A percentile compares a stretch with the other conserved stretches of the same genome.
These are phyloP conservation scores for Dicaeum eximium DNA, from an alignment of 2,113 vertebrate species.

Conservation along the genomic window DNA sequence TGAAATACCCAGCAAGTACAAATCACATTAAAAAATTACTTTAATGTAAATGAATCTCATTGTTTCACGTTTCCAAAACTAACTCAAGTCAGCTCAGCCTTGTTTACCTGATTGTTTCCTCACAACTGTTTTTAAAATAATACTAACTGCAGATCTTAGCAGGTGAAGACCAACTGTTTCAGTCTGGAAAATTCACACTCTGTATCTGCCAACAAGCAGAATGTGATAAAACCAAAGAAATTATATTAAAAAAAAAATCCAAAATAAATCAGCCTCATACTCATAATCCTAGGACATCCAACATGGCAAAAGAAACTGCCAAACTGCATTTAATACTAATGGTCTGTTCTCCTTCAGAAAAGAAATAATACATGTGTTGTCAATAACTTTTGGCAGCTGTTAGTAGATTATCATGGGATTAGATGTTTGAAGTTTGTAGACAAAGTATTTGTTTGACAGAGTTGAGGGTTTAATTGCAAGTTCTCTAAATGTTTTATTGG, in stretches of 20 bases:
- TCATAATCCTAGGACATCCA: not conserved
- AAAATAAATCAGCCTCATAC: not conserved
- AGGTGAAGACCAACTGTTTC: not conserved
- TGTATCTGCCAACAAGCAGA: not conserved
- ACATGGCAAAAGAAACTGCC: not conserved
- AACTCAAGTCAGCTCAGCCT: not conserved
- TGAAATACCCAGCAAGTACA: not conserved
- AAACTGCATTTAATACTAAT: not conserved
- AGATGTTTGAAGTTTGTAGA: not conserved
- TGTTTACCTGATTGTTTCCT: not conserved
- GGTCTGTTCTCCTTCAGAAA: not conserved
- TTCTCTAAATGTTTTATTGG: not conserved
- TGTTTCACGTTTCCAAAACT: not conserved
- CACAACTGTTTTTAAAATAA: not conserved
- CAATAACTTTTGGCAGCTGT: not conserved
- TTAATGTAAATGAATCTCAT: not conserved
- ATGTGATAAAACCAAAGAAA: not conserved
- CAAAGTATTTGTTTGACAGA: not conserved
- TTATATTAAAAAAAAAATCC: not conserved
- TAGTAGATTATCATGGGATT: not conserved
- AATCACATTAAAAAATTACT: not conserved
- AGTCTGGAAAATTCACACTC: not conserved
- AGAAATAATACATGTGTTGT: not conserved
- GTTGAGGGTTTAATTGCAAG: not conserved
- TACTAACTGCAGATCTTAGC: not conserved